phyloP scores from a whole-genome alignment of 2,888 invertebrate genomes.

The Heliconius cydno region DNA sequence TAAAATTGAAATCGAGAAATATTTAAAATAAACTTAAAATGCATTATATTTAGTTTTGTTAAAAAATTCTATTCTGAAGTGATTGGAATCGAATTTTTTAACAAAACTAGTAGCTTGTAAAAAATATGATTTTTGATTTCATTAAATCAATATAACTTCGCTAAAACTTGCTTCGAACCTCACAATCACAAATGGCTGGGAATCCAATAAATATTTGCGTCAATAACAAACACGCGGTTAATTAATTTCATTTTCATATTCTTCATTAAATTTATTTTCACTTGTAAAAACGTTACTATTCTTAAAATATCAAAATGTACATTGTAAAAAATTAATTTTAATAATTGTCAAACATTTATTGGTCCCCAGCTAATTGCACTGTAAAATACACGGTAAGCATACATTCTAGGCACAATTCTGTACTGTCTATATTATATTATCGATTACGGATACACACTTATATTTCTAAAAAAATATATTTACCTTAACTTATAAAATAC shows the following conservation, averaged over 20 bases:
- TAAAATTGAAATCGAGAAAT: background rate
- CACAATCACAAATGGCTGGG: constrained; percentile 49
- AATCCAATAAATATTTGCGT: constrained; percentile 35
- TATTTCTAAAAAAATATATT: constrained; percentile 60
- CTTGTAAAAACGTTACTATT: background rate
- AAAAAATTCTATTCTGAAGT: background rate
- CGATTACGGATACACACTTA: constrained; percentile 69
- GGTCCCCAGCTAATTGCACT: constrained; percentile 65
- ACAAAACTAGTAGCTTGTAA: background rate
- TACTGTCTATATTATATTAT: constrained; percentile 63
- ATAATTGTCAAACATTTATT: constrained; percentile 21
- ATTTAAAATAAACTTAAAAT: background rate
- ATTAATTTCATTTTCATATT: background rate
- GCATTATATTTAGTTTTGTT: background rate
- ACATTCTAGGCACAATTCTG: constrained; percentile 82
- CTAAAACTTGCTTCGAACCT: constrained; percentile 68
- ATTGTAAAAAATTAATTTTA: constrained; percentile 6
- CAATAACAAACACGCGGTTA: background rate
- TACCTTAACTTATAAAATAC: constrained; percentile 57
- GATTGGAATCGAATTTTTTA: no score
- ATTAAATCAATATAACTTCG: constrained; percentile 10
- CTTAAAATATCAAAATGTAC: background rate
- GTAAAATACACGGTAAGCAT: constrained; percentile 81
- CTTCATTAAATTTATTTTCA: background rate
- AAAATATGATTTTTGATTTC: background rate